Evolutionary conservation across 1,140 invertebrate genomes (phyloP).

Genomic region (Globodera ellingtonae): DNA sequence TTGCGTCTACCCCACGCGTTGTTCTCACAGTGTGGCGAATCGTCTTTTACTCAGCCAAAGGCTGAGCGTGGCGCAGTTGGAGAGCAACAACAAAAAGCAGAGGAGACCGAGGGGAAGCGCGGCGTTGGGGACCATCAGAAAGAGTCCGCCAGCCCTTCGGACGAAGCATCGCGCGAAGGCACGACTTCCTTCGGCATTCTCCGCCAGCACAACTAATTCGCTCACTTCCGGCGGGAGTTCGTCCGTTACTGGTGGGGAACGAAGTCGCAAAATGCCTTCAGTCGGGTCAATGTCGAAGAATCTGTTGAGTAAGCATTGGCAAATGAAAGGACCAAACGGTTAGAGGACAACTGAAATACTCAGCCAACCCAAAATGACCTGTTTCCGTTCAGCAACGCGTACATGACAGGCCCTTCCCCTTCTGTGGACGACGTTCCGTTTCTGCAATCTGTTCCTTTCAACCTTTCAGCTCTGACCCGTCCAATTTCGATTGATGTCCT

Average conservation of each 20-base stretch:
- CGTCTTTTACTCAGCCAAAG: constrained; percentile 3
- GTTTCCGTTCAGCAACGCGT: background rate
- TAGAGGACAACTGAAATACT: too few relatives aligned
- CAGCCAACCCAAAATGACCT: background rate
- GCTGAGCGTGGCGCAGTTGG: constrained; percentile 1
- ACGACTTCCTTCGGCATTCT: background rate
- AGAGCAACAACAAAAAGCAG: background rate
- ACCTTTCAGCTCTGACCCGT: background rate
- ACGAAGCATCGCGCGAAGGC: background rate
- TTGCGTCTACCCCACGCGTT: too few relatives aligned
- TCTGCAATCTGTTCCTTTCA: background rate
- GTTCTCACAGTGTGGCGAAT: background rate
- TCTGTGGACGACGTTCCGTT: background rate
- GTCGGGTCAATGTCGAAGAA: too few relatives aligned
- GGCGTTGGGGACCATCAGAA: background rate
- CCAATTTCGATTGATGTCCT: background rate
- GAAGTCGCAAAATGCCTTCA: too few relatives aligned
- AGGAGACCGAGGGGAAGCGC: constrained; percentile 2
- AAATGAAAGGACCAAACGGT: too few relatives aligned
- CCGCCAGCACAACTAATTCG: background rate
- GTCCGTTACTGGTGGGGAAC: too few relatives aligned
- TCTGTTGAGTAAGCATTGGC: too few relatives aligned
- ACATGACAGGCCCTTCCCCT: background rate
- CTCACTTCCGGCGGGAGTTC: background rate
- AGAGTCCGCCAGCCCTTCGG: background rate